phyloP scores from a whole-genome alignment of 2,888 invertebrate species.

The Melanchra persicariae region DNA sequence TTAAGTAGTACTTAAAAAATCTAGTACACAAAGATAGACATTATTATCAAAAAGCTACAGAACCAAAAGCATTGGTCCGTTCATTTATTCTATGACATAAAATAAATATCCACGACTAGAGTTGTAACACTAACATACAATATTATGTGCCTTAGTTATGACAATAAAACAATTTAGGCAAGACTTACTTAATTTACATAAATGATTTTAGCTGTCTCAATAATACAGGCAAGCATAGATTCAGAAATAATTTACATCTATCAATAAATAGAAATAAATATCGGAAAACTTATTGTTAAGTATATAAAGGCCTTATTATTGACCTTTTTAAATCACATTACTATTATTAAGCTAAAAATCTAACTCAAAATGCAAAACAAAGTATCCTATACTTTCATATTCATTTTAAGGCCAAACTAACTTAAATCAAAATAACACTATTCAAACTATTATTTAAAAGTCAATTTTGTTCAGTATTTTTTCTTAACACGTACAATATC shows the following conservation, averaged over 20 bases:
- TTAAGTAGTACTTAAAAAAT: constrained; percentile 38
- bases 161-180: constrained; percentile 56
- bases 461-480: constrained; percentile 49
- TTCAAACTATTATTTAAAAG: constrained; percentile 41
- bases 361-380: constrained; percentile 25
- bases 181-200: constrained; percentile 14
- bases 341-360: neutral
- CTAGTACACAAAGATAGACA: constrained; percentile 41
- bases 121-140: constrained; percentile 32
- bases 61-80: constrained; percentile 67
- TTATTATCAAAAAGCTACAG: constrained; percentile 62
- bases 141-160: constrained; percentile 28
- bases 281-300: neutral
- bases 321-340: constrained; percentile 4
- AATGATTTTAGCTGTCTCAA: constrained; percentile 31
- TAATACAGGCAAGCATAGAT: constrained; percentile 26
- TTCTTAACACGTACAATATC: constrained; percentile 58
- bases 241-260: constrained; percentile 31
- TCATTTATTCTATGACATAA: constrained; percentile 61
- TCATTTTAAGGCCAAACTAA: constrained; percentile 38
- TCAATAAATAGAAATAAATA: constrained; percentile 24
- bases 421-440: constrained; percentile 16
- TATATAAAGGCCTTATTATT: constrained; percentile 2
- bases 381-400: constrained; percentile 33
- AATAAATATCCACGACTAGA: constrained; percentile 42